A percentile compares a stretch with the other conserved stretches of the same genome.
Conservation (phyloP, 2,888 invertebrate species). For the Parascotia fuliginaria region DNA sequence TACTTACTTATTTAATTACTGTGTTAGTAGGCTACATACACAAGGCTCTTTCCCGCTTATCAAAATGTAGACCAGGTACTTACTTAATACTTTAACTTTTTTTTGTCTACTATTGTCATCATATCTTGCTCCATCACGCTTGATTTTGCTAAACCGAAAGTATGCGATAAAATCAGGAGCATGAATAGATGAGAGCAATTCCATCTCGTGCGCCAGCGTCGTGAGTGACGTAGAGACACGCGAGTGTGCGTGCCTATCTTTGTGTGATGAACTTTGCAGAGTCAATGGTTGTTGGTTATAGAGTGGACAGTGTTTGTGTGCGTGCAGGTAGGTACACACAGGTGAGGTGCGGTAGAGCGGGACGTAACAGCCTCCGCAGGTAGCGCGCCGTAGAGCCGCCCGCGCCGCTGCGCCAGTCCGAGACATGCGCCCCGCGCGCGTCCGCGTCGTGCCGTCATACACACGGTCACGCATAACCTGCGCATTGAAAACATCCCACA, state of each 20-base stretch:
- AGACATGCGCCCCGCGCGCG: slow-evolving; percentile 72
- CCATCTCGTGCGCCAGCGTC: slow-evolving; percentile 10
- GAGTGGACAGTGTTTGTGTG: slow-evolving; percentile 37
- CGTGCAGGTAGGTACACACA: slow-evolving; percentile 59
- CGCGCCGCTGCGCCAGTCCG: slow-evolving; percentile 56
- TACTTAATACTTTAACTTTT: neutral
- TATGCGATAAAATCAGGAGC: slow-evolving; percentile 11
- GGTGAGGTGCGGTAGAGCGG: slow-evolving; percentile 61
- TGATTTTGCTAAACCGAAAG: slow-evolving; percentile 1
- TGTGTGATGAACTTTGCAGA: slow-evolving; percentile 18
- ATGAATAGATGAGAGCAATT: slow-evolving; percentile 26
- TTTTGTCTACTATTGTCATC: too few species aligned
- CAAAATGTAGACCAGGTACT: too few species aligned
- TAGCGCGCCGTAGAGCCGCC: slow-evolving; percentile 53
- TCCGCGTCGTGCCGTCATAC: slow-evolving; percentile 60
- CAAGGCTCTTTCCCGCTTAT: too few species aligned
- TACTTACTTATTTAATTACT: too few species aligned
- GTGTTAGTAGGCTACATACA: too few species aligned
- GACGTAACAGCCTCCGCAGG: slow-evolving; percentile 71
- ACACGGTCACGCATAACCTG: slow-evolving; percentile 54
- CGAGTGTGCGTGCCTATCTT: slow-evolving; percentile 9
- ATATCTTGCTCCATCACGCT: too few species aligned
- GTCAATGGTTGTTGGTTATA: slow-evolving; percentile 44
- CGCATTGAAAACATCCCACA: slow-evolving; percentile 57
- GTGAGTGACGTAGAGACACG: slow-evolving; percentile 11